Evolutionary conservation across 37 sponge, comb jelly and placozoan species (phyloP).

Genomic region (Diacarnus erythraeanus): DNA sequence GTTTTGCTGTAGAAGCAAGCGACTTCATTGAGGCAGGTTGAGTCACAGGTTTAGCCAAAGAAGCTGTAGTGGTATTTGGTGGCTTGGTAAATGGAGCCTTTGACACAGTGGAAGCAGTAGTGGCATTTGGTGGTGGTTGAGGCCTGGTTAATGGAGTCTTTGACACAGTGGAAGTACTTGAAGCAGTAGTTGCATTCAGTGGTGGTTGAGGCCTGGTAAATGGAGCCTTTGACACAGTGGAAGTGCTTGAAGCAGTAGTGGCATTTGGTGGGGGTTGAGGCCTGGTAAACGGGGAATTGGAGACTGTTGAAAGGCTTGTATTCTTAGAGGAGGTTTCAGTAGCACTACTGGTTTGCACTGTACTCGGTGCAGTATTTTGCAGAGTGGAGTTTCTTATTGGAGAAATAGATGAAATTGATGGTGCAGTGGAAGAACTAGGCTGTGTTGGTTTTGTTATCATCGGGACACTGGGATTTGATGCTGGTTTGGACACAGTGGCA

Average conservation of each 20-base stretch:
- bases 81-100: not conserved
- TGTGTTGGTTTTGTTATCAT: not conserved
- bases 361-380: not conserved
- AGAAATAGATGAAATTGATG: not conserved
- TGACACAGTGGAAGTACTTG: not conserved
- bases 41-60: not conserved
- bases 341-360: not conserved
- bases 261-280: not conserved
- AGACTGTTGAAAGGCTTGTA: too few species aligned
- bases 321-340: too few species aligned
- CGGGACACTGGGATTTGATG: not conserved
- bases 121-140: not conserved
- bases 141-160: not conserved
- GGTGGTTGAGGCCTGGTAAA: not conserved
- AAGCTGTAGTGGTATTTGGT: not conserved
- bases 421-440: too few species aligned
- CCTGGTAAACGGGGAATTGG: too few species aligned
- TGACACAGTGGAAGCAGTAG: not conserved
- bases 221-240: not conserved
- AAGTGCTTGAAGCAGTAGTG: not conserved
- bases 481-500: constrained; percentile 17
- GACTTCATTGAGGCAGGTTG: not conserved
- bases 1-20: not conserved
- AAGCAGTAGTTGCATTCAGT: not conserved
- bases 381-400: too few species aligned